Evolutionary conservation across 2,797 vertebrate genomes (phyloP).

Genomic region (Xiphorhynchus erythropygius): DNA sequence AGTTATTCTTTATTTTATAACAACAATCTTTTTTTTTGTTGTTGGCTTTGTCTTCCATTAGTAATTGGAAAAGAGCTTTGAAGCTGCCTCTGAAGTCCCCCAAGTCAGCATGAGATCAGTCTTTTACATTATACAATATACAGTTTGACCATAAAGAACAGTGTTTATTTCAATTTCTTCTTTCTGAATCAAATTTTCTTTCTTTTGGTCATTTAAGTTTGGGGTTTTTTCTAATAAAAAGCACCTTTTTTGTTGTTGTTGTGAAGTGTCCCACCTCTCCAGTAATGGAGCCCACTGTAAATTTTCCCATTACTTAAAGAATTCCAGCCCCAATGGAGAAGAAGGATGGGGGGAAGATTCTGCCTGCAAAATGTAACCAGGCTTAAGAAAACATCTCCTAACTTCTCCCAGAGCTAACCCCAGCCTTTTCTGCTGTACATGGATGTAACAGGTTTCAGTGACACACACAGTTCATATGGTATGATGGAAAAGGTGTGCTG

Average conservation of each 20-base stretch:
- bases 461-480: accelerated
- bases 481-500: not conserved
- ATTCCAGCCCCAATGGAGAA: accelerated
- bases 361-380: accelerated
- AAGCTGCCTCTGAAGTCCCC: not conserved
- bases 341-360: not conserved
- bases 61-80: not conserved
- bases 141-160: not conserved
- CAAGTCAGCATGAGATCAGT: not conserved
- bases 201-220: not conserved
- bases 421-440: not conserved
- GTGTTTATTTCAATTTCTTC: not conserved
- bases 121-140: not conserved
- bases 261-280: not conserved
- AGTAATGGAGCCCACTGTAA: not conserved
- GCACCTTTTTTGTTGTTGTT: not conserved
- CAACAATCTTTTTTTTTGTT: not conserved
- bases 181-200: not conserved
- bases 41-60: not conserved
- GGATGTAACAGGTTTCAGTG: not conserved
- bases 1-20: not conserved
- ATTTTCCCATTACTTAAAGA: not conserved
- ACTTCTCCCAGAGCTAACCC: not conserved
- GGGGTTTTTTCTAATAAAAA: not conserved
- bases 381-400: not conserved